Conservation (phyloP, 2,888 invertebrate species). For the Mimachlamys varia region DNA sequence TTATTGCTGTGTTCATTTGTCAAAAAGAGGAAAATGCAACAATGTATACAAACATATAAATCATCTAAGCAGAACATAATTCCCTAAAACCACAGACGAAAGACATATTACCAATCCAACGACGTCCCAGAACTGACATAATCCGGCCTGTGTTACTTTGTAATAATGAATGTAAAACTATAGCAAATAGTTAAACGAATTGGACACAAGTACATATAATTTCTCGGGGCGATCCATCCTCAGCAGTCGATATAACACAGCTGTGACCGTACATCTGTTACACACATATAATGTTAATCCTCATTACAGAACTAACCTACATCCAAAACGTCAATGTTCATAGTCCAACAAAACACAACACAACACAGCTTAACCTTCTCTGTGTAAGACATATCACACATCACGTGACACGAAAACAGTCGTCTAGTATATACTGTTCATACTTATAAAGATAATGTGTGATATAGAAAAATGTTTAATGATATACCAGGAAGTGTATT, state of each 20-base stretch:
- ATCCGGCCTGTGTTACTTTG: not conserved
- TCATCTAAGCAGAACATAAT: no score
- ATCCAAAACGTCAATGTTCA: not conserved
- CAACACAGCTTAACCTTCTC: not conserved
- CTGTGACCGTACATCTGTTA: not conserved
- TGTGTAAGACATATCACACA: not conserved
- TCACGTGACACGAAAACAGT: not conserved
- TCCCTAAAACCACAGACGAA: not conserved
- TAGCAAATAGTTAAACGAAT: not conserved
- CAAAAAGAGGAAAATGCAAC: no score
- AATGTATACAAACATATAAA: no score
- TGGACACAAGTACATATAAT: not conserved
- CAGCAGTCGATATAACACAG: not conserved
- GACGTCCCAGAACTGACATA: not conserved
- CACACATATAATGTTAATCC: not conserved
- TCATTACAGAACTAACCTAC: not conserved
- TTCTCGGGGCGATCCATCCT: not conserved
- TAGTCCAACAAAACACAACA: not conserved
- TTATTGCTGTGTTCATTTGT: no score
- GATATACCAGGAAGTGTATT: no score
- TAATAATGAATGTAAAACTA: not conserved
- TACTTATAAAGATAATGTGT: no score
- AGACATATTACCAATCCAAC: not conserved
- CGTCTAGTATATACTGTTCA: no score
- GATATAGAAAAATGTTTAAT: no score